Evolutionary conservation across 2,888 invertebrate genomes (phyloP).

Genomic region (Cheilosia vulpina): DNA sequence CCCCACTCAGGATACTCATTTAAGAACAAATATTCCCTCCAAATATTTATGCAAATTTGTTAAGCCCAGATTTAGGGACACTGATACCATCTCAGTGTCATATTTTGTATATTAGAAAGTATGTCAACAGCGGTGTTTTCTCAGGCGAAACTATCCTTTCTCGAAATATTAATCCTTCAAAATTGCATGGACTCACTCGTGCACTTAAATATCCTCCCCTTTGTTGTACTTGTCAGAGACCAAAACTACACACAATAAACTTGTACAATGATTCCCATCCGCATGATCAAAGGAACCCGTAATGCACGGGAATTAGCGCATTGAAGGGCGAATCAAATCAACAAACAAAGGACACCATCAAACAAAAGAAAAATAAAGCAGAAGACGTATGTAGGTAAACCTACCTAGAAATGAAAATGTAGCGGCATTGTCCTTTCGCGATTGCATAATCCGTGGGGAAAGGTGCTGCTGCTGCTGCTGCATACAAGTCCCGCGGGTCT

Average conservation of each 20-base stretch:
- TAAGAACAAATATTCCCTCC: not conserved
- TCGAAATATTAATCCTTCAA: slow-evolving; percentile 40
- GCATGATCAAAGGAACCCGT: slow-evolving; percentile 57
- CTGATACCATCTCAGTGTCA: slow-evolving; percentile 60
- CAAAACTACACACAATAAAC: slow-evolving; percentile 15
- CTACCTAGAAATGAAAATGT: slow-evolving; percentile 4
- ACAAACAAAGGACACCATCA: slow-evolving; percentile 69
- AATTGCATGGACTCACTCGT: slow-evolving; percentile 57
- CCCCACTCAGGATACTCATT: not conserved
- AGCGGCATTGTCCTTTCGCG: slow-evolving; percentile 61
- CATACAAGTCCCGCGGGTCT: slow-evolving; percentile 67
- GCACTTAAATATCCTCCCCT: slow-evolving; percentile 32
- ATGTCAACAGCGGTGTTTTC: slow-evolving; percentile 49
- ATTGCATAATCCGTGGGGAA: slow-evolving; percentile 66
- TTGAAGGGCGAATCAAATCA: slow-evolving; percentile 74
- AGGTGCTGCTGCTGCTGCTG: slow-evolving; percentile 31
- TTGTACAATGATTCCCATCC: slow-evolving; percentile 1
- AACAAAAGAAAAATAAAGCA: slow-evolving; percentile 51
- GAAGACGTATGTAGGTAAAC: slow-evolving; percentile 4
- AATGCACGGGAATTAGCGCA: slow-evolving; percentile 69
- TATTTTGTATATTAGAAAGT: slow-evolving; percentile 14
- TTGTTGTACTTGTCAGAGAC: slow-evolving; percentile 40
- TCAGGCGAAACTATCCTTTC: slow-evolving; percentile 17
- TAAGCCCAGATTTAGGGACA: not conserved
- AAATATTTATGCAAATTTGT: not conserved